These are phyloP conservation scores for Papilio helenus DNA, from an alignment of 1,140 invertebrate species.

Conservation along the genomic window DNA sequence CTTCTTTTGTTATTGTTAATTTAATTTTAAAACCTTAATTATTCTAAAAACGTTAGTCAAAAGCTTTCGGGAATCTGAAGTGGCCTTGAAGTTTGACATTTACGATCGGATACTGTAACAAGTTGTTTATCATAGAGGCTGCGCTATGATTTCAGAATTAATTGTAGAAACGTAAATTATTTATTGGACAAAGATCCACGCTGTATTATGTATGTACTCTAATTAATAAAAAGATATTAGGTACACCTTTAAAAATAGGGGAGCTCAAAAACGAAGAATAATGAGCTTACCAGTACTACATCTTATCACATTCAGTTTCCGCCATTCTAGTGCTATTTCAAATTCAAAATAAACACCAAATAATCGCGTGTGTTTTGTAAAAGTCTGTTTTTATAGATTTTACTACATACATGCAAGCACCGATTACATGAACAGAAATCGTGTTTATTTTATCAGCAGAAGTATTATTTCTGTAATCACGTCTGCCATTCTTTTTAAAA, in stretches of 20 bases:
- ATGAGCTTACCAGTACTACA: not conserved
- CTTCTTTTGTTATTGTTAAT: not conserved
- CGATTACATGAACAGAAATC: not conserved
- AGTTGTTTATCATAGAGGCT: not conserved
- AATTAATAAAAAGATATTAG: not conserved
- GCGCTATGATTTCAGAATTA: not conserved
- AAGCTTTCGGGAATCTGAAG: not conserved
- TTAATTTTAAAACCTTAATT: not conserved
- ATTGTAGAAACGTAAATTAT: not conserved
- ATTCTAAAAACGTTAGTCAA: not conserved
- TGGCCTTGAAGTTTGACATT: conserved; percentile 32
- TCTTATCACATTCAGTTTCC: not conserved
- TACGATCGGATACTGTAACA: not conserved
- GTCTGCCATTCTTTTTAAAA: not conserved
- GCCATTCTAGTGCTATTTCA: not conserved
- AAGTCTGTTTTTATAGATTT: not conserved
- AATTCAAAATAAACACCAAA: not conserved
- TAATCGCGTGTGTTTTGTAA: not conserved
- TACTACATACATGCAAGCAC: too few species aligned
- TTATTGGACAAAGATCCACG: not conserved
- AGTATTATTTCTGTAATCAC: not conserved
- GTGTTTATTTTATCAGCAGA: not conserved
- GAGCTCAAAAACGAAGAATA: not conserved
- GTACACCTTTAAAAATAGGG: too few species aligned
- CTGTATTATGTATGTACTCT: not conserved